phyloP scores from a whole-genome alignment of 2,113 vertebrate species.

The Poecilia latipinna region DNA sequence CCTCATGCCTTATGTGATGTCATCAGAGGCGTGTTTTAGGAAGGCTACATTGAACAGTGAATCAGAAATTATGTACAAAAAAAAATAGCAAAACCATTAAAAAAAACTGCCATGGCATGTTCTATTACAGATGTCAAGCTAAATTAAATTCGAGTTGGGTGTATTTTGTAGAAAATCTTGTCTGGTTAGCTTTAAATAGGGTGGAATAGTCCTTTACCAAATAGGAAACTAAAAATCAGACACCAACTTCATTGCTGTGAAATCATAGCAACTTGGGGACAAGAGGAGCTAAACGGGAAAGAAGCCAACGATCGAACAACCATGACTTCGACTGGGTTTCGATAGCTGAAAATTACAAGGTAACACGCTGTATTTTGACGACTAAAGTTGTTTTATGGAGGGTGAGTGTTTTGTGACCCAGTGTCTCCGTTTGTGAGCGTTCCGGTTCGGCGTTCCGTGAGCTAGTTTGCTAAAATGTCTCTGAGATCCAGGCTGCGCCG shows the following conservation, averaged over 20 bases:
- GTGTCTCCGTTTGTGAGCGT: conserved; percentile 29
- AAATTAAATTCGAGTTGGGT: not conserved
- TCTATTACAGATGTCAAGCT: not conserved
- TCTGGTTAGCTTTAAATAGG: not conserved
- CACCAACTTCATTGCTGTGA: conserved; percentile 67
- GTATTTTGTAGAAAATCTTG: not conserved
- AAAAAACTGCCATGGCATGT: no score
- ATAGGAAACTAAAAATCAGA: not conserved
- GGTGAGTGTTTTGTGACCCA: conserved; percentile 7
- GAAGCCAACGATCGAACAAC: conserved; percentile 45
- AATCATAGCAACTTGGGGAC: conserved; percentile 67
- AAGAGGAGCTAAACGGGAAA: conserved; percentile 53
- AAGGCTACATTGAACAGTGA: not conserved
- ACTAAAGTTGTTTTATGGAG: not conserved
- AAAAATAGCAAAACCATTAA: not conserved
- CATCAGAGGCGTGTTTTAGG: no score
- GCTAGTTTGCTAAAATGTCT: conserved; percentile 64
- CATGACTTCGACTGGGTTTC: conserved; percentile 64
- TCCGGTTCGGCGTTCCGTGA: conserved; percentile 20
- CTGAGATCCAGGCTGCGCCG: conserved; percentile 49
- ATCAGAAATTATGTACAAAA: not conserved
- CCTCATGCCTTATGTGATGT: no score
- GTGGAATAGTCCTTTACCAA: not conserved
- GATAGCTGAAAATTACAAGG: conserved; percentile 60
- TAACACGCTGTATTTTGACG: conserved; percentile 43